These are phyloP conservation scores for Octopus sinensis DNA, from an alignment of 1,140 invertebrate species.

Conservation along the genomic window DNA sequence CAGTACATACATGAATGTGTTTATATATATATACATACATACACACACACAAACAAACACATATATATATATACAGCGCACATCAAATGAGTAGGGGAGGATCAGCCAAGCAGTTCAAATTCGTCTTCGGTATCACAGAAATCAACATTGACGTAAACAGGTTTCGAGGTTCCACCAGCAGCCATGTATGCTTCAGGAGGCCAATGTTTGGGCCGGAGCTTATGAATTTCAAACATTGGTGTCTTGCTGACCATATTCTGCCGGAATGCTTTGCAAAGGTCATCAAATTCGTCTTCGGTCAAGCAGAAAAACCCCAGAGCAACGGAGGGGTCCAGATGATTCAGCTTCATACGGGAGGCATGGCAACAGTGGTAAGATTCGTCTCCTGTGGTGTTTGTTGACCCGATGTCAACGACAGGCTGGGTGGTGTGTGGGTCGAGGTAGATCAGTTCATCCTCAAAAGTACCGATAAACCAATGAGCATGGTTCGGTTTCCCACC, in stretches of 20 bases:
- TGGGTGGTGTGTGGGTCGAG: slow-evolving; percentile 95
- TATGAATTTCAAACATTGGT: slow-evolving; percentile 55
- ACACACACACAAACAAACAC: too few relatives aligned
- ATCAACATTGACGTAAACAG: too few relatives aligned
- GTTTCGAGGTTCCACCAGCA: neutral
- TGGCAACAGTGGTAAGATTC: slow-evolving; percentile 81
- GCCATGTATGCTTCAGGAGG: slow-evolving; percentile 34
- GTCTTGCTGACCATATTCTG: slow-evolving; percentile 40
- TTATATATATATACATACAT: too few relatives aligned
- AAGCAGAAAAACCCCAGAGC: slow-evolving; percentile 89
- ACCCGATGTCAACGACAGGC: slow-evolving; percentile 63
- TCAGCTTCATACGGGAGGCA: slow-evolving; percentile 80
- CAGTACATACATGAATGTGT: too few relatives aligned
- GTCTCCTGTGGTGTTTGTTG: slow-evolving; percentile 33
- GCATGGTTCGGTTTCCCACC: slow-evolving; percentile 98
- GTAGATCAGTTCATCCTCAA: slow-evolving; percentile 88
- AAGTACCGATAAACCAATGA: slow-evolving; percentile 93
- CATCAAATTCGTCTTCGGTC: slow-evolving; percentile 78
- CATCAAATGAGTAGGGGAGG: too few relatives aligned
- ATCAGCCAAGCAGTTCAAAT: too few relatives aligned
- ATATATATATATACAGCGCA: too few relatives aligned
- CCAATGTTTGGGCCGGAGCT: slow-evolving; percentile 48
- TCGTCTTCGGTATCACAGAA: too few relatives aligned
- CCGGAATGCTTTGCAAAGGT: slow-evolving; percentile 64
- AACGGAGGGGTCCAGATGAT: slow-evolving; percentile 88